These are phyloP conservation scores for Eucera pruinosa DNA, from an alignment of 2,888 invertebrate genomes.

Conservation along the genomic window DNA sequence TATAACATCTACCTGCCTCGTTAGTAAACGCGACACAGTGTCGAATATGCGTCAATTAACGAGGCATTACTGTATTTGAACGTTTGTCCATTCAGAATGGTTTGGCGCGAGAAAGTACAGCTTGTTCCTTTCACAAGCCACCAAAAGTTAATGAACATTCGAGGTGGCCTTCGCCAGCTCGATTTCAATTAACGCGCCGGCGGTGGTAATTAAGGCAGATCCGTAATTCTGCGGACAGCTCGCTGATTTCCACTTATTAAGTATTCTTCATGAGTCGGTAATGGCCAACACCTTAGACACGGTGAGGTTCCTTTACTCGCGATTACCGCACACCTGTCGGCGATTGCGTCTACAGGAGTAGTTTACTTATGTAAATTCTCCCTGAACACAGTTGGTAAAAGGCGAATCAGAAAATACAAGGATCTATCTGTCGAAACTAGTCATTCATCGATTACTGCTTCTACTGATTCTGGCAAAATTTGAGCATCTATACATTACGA, in stretches of 20 bases:
- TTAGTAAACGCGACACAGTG: too few species aligned
- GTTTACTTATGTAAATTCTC: slow-evolving; percentile 72
- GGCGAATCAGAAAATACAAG: slow-evolving; percentile 4
- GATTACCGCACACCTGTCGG: slow-evolving; percentile 64
- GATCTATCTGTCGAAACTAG: neutral
- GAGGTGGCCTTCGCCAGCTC: neutral
- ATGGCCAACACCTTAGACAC: neutral
- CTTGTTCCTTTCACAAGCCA: too few species aligned
- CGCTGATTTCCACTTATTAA: slow-evolving; percentile 19
- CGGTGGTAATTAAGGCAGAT: neutral
- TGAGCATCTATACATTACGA: too few species aligned
- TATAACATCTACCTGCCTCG: too few species aligned
- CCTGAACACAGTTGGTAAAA: slow-evolving; percentile 2
- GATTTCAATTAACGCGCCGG: slow-evolving; percentile 12
- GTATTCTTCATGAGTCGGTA: neutral
- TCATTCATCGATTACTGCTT: too few species aligned
- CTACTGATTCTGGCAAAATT: too few species aligned
- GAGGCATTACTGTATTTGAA: too few species aligned
- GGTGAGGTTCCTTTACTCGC: slow-evolving; percentile 16
- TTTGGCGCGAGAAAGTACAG: too few species aligned
- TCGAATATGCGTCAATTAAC: too few species aligned
- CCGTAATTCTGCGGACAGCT: slow-evolving; percentile 3
- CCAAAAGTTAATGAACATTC: too few species aligned
- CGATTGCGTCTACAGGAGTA: slow-evolving; percentile 47
- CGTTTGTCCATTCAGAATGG: too few species aligned